Conservation (phyloP, 2,113 vertebrate species). For the Casuarius casuarius region DNA sequence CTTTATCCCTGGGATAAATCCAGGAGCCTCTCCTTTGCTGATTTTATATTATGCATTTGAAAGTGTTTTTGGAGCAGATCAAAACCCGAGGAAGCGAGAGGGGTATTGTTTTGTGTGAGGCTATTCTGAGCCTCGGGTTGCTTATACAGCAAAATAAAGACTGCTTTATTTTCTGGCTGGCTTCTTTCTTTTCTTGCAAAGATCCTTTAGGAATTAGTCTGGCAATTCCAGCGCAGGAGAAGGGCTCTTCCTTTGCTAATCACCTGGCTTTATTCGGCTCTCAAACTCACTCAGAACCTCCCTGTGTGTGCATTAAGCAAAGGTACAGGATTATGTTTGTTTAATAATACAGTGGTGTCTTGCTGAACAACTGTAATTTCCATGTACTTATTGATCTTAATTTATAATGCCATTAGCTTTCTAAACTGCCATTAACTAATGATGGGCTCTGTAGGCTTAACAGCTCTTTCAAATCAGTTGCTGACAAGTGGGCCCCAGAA, state of each 20-base stretch:
- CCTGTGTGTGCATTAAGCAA: constrained; percentile 53
- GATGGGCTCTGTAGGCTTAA: constrained; percentile 81
- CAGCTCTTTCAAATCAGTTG: constrained; percentile 83
- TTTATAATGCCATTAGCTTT: constrained; percentile 86
- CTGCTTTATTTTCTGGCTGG: not conserved
- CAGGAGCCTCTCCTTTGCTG: constrained; percentile 42
- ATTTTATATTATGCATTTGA: constrained; percentile 55
- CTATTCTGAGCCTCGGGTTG: constrained; percentile 60
- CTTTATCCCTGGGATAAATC: constrained; percentile 63
- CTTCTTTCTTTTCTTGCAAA: constrained; percentile 20
- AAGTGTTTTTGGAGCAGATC: constrained; percentile 38
- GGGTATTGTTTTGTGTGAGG: not conserved
- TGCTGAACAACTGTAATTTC: constrained; percentile 83
- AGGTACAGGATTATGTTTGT: constrained; percentile 73
- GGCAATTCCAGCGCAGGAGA: constrained; percentile 44
- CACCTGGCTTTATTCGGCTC: constrained; percentile 56
- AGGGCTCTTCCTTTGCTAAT: constrained; percentile 64
- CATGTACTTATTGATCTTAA: constrained; percentile 85
- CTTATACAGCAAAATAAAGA: constrained; percentile 70
- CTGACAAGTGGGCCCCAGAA: constrained; percentile 84
- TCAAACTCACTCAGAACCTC: constrained; percentile 57
- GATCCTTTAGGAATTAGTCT: constrained; percentile 60
- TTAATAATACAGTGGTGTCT: constrained; percentile 78
- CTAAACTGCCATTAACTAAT: constrained; percentile 85
- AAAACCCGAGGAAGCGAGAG: not conserved